These are phyloP conservation scores for Torymus auratus DNA, from an alignment of 2,888 invertebrate species.

Conservation along the genomic window DNA sequence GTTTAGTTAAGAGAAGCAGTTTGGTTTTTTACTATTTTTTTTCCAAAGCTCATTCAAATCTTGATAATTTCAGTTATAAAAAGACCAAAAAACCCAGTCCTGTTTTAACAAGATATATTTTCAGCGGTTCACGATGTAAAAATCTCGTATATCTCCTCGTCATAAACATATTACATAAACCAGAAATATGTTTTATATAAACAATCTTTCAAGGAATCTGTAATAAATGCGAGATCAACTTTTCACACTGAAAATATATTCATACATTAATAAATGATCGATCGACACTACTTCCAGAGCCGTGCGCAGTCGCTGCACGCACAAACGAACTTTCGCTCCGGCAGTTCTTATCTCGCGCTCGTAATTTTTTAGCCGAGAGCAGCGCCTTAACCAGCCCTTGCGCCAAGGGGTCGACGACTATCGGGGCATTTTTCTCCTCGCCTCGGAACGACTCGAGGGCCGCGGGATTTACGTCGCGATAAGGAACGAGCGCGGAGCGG, in stretches of 20 bases:
- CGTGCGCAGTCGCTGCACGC: neutral
- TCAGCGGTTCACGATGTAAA: too few species aligned
- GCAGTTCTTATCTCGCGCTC: conserved; percentile 40
- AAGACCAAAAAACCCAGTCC: too few species aligned
- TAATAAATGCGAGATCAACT: neutral
- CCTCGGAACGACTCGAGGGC: conserved; percentile 6
- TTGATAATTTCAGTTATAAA: too few species aligned
- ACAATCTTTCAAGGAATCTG: too few species aligned
- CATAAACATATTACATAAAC: too few species aligned
- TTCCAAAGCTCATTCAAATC: too few species aligned
- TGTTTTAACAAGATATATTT: too few species aligned
- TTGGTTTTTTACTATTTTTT: too few species aligned
- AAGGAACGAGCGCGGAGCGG: neutral
- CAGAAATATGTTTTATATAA: too few species aligned
- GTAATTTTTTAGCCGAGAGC: conserved; percentile 33
- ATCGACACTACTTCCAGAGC: neutral
- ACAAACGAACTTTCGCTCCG: neutral
- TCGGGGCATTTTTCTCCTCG: conserved; percentile 32
- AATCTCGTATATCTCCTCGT: too few species aligned
- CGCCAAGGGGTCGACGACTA: neutral
- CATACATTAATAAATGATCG: conserved; percentile 30
- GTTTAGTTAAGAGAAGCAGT: neutral
- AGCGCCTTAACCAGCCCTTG: conserved; percentile 34
- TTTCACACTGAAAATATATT: conserved; percentile 2
- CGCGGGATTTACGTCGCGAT: conserved; percentile 34